phyloP scores from a whole-genome alignment of 2,113 vertebrate genomes.

The Sakesphorus luctuosus region DNA sequence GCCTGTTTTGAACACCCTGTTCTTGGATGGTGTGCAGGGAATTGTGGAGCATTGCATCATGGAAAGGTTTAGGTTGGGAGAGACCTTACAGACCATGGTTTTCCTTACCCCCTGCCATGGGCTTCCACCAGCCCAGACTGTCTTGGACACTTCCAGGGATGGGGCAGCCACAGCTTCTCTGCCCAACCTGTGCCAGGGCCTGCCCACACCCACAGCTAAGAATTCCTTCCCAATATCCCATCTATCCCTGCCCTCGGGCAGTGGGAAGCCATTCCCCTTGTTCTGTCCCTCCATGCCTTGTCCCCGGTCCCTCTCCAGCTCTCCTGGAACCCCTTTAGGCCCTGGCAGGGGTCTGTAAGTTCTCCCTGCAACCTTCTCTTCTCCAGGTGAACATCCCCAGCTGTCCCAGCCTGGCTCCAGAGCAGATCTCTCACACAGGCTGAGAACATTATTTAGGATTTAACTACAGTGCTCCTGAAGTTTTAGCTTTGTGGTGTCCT shows the following conservation, averaged over 20 bases:
- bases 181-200: background rate
- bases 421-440: background rate
- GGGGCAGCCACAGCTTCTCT: background rate
- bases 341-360: background rate
- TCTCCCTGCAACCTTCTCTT: rapidly evolving
- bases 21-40: background rate
- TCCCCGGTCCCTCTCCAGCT: background rate
- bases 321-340: background rate
- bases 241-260: background rate
- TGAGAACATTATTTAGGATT: background rate
- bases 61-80: background rate
- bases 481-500: background rate
- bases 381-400: background rate
- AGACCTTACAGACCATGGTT: rapidly evolving
- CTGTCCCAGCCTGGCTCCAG: background rate
- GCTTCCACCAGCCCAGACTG: background rate
- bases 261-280: background rate
- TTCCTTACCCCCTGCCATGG: background rate
- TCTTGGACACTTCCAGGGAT: background rate
- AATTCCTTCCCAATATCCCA: background rate
- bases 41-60: rapidly evolving
- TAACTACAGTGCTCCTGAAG: background rate
- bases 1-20: rapidly evolving
- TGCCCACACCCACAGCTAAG: rapidly evolving
- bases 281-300: background rate